Conservation (phyloP, 30 jellyfish, hydroid and myxozoan species). For the Catostylus mosaicus region DNA sequence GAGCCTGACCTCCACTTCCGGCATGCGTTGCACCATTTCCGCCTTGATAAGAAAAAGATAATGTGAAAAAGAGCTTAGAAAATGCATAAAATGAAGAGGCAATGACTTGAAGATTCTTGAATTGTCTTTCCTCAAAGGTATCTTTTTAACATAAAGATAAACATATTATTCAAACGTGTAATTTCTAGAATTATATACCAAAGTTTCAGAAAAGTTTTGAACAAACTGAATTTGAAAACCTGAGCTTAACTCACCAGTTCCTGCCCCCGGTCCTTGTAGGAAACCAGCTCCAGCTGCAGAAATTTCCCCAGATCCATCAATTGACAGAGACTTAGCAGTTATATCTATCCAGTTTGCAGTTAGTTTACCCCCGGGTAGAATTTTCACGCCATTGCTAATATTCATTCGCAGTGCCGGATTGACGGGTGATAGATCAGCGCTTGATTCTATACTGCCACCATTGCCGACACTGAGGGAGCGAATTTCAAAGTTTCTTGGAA, state of each 20-base stretch:
- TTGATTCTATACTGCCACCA: conserved; percentile 51
- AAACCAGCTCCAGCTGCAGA: conserved; percentile 56
- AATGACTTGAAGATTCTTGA: background rate
- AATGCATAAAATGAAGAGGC: background rate
- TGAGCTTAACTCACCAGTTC: conserved; percentile 34
- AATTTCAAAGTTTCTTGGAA: conserved; percentile 31
- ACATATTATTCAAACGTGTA: background rate
- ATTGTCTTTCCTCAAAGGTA: background rate
- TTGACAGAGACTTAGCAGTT: conserved; percentile 21
- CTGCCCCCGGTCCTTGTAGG: conserved; percentile 62
- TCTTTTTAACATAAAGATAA: too few relatives aligned
- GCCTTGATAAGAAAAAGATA: conserved; percentile 3
- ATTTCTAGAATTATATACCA: background rate
- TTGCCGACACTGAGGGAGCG: conserved; percentile 47
- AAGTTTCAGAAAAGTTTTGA: too few relatives aligned
- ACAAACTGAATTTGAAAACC: background rate
- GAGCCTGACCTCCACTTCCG: conserved; percentile 64
- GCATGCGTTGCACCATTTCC: conserved; percentile 79
- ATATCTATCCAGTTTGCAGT: conserved; percentile 48
- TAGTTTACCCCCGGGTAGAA: conserved; percentile 66
- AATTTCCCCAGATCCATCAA: conserved; percentile 72
- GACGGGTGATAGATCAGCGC: conserved; percentile 9
- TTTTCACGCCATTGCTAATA: conserved; percentile 19
- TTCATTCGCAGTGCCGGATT: conserved; percentile 38
- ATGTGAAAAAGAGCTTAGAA: background rate